Base-by-base conservation (phyloP, 2,113 vertebrate genomes). In the Channa argus region DNA sequence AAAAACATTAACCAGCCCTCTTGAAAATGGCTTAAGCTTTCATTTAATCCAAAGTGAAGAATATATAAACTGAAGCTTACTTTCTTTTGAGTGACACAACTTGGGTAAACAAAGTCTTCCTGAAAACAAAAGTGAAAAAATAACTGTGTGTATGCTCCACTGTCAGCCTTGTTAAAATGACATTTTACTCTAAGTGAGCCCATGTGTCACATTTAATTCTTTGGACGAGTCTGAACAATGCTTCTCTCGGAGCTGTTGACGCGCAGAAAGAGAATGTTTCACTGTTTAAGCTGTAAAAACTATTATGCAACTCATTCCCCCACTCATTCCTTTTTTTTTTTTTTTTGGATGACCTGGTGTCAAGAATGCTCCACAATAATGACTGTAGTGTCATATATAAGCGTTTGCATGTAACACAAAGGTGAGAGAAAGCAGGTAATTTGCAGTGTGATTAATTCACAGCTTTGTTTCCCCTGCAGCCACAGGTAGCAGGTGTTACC, bases 151-250 rank as follows among this genome's bases (percentile, higher is more conserved):
- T 72, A 3, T 43, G 15, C 36, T 74, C 63, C 8, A n/a, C 45
- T 0, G 10, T 33, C n/a, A 3, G 84, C 69, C 1, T 34, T 65
- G 50, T 49, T 49, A 2, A 36, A 36, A 53, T 14, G 43, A 11
- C 3, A 12, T 56, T 61, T 14, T 6, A 36, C 8, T 0, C 14
- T 47, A 49, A n/a, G 39, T 4, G 45, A 2, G 2, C 5, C 5
- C 1, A 5, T 38, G 5, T 55, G 60, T 70, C 33, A 51, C 13
- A 24, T 24, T 24, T 24, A 24, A 24, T 24, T 24, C 24, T 11
- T 68, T 15, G 1, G 2, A 73, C 80, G 82, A 38, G 70, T 38
- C 79, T 55, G 39, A 75, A 79, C 74, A 79, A 3, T 6, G 34
- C 15, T 46, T 54, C 47, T 10, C 39, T 24, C 12, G 0, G 4